phyloP scores from a whole-genome alignment of 1,140 invertebrate genomes.

The Armadillidium nasatum region DNA sequence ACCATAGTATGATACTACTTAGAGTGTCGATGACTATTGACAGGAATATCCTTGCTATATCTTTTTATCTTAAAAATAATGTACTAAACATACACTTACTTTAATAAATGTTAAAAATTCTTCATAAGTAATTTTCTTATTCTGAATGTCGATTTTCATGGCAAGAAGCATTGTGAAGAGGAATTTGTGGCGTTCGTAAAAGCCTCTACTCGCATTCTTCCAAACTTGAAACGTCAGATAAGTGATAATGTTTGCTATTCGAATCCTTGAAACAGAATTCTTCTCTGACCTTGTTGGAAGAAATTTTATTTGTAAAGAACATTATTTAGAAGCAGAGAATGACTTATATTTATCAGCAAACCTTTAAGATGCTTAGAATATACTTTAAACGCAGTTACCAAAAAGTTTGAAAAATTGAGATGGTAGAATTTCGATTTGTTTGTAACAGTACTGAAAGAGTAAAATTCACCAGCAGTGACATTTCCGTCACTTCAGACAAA shows the following conservation, averaged over 20 bases:
- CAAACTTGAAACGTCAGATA: conserved; percentile 90
- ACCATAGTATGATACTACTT: too few species aligned
- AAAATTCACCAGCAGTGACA: too few species aligned
- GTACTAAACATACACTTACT: conserved; percentile 50
- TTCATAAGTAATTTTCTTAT: conserved; percentile 73
- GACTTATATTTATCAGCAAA: too few species aligned
- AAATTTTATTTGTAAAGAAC: too few species aligned
- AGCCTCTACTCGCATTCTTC: conserved; percentile 81
- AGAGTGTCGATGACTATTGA: too few species aligned
- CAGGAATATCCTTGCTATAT: not conserved
- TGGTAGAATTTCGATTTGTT: too few species aligned
- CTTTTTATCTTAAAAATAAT: conserved; percentile 16
- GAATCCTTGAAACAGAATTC: conserved; percentile 73
- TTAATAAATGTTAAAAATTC: conserved; percentile 95
- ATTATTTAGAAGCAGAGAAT: too few species aligned
- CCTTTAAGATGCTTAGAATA: too few species aligned
- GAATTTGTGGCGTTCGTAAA: conserved; percentile 87
- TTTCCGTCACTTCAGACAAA: too few species aligned
- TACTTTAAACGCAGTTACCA: too few species aligned
- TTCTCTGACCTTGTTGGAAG: conserved; percentile 62
- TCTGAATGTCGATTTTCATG: conserved; percentile 89
- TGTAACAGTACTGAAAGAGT: too few species aligned
- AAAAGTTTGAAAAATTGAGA: too few species aligned
- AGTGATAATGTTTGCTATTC: conserved; percentile 83
- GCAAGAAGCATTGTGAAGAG: conserved; percentile 92